phyloP scores from a whole-genome alignment of 2,888 invertebrate species.

The Uropetala carovei region DNA sequence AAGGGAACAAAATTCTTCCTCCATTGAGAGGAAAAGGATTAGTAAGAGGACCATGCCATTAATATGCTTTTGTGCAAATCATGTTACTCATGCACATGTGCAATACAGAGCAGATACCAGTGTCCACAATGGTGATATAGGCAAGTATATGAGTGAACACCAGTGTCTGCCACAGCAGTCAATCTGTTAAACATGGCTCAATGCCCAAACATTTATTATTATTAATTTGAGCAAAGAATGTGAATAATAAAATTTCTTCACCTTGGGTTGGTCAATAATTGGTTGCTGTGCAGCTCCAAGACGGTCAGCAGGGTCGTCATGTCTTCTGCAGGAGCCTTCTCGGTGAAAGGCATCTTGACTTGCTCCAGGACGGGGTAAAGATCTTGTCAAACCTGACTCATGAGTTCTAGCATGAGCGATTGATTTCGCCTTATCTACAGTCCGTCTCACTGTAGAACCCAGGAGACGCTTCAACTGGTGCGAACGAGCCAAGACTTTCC shows the following conservation, averaged over 20 bases:
- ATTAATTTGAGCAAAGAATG: neutral
- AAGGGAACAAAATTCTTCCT: no score
- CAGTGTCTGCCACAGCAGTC: no score
- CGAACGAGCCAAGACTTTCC: conserved; percentile 40
- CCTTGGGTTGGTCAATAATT: conserved; percentile 53
- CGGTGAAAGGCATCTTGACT: conserved; percentile 85
- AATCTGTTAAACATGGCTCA: no score
- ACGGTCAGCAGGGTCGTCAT: conserved; percentile 41
- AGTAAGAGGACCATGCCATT: no score
- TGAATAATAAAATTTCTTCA: neutral
- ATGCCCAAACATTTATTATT: no score
- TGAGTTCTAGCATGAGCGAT: conserved; percentile 80
- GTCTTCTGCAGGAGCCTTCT: conserved; percentile 32
- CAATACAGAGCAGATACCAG: no score
- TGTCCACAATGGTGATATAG: no score
- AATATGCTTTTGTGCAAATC: no score
- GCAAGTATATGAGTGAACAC: no score
- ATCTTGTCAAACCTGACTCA: conserved; percentile 41
- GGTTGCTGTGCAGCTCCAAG: conserved; percentile 35
- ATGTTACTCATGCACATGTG: no score
- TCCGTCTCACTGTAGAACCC: conserved; percentile 93
- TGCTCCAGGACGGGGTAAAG: conserved; percentile 87
- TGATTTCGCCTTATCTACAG: conserved; percentile 93
- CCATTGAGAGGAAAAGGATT: no score
- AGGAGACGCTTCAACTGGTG: conserved; percentile 74